Evolutionary conservation across 2,797 vertebrate species (phyloP).

Genomic region (Ciconia nigra): DNA sequence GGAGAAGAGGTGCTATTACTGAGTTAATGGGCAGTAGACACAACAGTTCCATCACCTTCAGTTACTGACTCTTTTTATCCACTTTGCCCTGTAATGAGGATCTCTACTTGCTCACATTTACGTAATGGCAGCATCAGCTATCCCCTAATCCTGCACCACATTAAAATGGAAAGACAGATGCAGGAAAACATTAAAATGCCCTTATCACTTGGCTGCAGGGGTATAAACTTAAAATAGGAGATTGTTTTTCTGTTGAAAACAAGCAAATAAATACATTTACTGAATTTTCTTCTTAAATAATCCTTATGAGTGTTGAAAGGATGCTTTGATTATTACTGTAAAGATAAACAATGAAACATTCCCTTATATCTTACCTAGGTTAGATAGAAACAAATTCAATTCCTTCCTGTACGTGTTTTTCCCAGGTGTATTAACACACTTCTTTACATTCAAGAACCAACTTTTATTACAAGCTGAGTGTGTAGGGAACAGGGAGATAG

Average conservation of each 20-base stretch:
- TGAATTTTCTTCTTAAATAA: conserved; percentile 61
- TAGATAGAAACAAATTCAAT: conserved; percentile 45
- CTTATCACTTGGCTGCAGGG: conserved; percentile 64
- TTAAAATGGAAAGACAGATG: conserved; percentile 53
- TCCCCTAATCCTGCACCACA: conserved; percentile 45
- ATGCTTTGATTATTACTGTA: conserved; percentile 42
- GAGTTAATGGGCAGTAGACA: conserved; percentile 53
- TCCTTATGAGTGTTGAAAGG: conserved; percentile 17
- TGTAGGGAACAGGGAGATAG: conserved; percentile 43
- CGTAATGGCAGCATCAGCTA: conserved; percentile 41
- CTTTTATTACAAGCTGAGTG: conserved; percentile 38
- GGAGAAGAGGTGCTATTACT: conserved; percentile 33
- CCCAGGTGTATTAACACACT: conserved; percentile 46
- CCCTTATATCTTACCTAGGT: background rate
- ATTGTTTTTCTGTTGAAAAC: conserved; percentile 53
- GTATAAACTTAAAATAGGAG: conserved; percentile 38
- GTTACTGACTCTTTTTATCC: conserved; percentile 60
- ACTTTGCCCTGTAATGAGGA: conserved; percentile 60
- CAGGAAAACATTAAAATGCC: conserved; percentile 48
- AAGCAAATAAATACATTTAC: conserved; percentile 42
- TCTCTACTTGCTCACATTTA: conserved; percentile 47
- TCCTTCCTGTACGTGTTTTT: conserved; percentile 23
- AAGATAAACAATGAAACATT: conserved; percentile 37
- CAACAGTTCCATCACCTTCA: conserved; percentile 54
- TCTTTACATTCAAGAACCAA: conserved; percentile 57